A percentile compares a stretch with the other conserved stretches of the same genome.
phyloP scores from a whole-genome alignment of 2,888 invertebrate genomes.

The Diadegma fenestrale region DNA sequence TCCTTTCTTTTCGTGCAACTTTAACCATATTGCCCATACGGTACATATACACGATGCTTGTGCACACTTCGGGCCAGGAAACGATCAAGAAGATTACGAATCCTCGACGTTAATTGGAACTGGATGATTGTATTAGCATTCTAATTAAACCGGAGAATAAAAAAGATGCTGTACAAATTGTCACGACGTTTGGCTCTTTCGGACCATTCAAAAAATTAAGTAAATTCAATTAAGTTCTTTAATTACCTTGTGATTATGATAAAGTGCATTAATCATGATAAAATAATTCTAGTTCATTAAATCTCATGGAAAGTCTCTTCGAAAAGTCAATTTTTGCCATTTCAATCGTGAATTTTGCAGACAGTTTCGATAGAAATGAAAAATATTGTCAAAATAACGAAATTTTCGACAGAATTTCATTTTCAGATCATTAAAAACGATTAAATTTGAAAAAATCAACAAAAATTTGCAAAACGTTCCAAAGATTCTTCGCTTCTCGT shows the following conservation, averaged over 20 bases:
- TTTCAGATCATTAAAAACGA: too few relatives aligned
- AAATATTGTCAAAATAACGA: too few relatives aligned
- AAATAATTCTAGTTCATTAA: neutral
- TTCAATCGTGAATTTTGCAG: too few relatives aligned
- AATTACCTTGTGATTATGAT: neutral
- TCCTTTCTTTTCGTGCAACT: neutral
- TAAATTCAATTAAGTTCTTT: neutral
- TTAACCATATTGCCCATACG: constrained; percentile 44
- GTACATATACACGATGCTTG: constrained; percentile 7
- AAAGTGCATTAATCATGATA: neutral
- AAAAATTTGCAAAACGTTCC: neutral
- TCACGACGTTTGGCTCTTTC: constrained; percentile 7
- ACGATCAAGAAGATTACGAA: constrained; percentile 52
- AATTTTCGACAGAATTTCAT: too few relatives aligned
- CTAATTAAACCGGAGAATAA: constrained; percentile 13
- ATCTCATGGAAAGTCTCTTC: too few relatives aligned
- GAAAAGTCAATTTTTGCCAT: too few relatives aligned
- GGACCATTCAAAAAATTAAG: neutral
- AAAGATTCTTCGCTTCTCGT: neutral
- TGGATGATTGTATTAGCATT: constrained; percentile 39
- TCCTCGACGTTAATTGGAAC: constrained; percentile 40
- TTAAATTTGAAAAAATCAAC: too few relatives aligned
- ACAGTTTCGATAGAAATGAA: too few relatives aligned
- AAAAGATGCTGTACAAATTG: constrained; percentile 8
- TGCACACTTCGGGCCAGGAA: constrained; percentile 51